Evolutionary conservation across 2,888 invertebrate genomes (phyloP).

Genomic region (Xanthia icteritia): DNA sequence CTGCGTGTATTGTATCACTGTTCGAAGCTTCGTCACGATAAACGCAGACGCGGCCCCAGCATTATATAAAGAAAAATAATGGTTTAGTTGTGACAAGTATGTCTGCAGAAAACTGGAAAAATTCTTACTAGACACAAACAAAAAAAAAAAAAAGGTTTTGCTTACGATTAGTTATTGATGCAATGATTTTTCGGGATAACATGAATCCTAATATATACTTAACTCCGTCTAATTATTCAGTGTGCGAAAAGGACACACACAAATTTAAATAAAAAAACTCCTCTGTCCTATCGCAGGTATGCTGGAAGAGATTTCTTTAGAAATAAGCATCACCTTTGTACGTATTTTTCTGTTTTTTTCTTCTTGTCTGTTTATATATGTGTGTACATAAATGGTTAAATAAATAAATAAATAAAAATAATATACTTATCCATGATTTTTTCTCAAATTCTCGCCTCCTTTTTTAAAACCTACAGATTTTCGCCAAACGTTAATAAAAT

Average conservation of each 20-base stretch:
- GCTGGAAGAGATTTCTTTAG: too few species aligned
- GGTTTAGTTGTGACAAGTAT: not conserved
- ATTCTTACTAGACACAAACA: not conserved
- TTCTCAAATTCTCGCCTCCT: not conserved
- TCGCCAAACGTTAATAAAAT: slow-evolving; percentile 8
- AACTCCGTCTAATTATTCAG: not conserved
- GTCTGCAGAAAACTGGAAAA: not conserved
- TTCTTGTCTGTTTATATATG: too few species aligned
- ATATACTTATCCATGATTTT: too few species aligned
- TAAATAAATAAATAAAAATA: too few species aligned
- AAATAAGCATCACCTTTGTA: too few species aligned
- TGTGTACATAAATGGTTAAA: too few species aligned
- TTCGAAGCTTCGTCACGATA: too few species aligned
- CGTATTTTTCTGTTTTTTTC: too few species aligned
- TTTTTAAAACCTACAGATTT: not conserved
- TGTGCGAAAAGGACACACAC: not conserved
- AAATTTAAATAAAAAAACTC: too few species aligned
- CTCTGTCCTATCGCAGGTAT: too few species aligned
- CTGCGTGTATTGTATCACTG: too few species aligned
- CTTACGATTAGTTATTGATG: not conserved
- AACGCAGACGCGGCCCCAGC: too few species aligned
- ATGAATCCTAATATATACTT: not conserved
- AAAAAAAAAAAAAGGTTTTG: not conserved
- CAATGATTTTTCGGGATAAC: not conserved
- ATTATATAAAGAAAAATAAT: not conserved